These are phyloP conservation scores for Rousettus madagascariensis DNA, from an alignment of 2,797 vertebrate species.

Conservation along the genomic window DNA sequence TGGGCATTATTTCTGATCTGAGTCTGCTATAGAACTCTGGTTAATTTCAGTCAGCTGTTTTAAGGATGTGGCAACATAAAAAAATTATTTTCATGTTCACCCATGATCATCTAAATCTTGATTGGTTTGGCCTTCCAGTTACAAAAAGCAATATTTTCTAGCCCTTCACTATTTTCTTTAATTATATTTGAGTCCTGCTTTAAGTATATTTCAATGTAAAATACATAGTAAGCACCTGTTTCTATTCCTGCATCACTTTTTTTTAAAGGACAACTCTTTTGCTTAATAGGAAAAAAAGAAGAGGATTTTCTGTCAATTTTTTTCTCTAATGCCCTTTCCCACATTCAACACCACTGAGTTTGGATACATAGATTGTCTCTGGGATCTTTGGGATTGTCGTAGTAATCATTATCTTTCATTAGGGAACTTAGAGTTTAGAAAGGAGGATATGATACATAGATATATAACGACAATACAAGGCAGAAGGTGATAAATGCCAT, in stretches of 20 bases:
- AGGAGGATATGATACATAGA: not conserved
- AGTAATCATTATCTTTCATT: not conserved
- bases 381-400: not conserved
- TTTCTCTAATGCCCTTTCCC: not conserved
- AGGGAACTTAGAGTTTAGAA: constrained; percentile 14
- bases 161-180: not conserved
- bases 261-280: not conserved
- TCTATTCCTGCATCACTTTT: not conserved
- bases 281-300: not conserved
- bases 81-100: constrained; percentile 21
- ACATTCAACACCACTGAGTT: not conserved
- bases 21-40: not conserved
- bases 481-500: constrained; percentile 1
- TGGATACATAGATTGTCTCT: not conserved
- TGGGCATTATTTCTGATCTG: constrained; percentile 31
- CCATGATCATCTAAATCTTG: not conserved
- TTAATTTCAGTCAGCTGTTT: constrained; percentile 33
- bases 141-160: not conserved
- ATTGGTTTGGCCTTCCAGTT: not conserved
- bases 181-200: not conserved
- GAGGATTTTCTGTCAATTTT: constrained; percentile 29
- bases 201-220: not conserved
- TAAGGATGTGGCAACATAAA: constrained; percentile 32
- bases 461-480: constrained; percentile 3
- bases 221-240: not conserved